phyloP scores from a whole-genome alignment of 2,113 vertebrate genomes.

The Hymenochirus boettgeri region DNA sequence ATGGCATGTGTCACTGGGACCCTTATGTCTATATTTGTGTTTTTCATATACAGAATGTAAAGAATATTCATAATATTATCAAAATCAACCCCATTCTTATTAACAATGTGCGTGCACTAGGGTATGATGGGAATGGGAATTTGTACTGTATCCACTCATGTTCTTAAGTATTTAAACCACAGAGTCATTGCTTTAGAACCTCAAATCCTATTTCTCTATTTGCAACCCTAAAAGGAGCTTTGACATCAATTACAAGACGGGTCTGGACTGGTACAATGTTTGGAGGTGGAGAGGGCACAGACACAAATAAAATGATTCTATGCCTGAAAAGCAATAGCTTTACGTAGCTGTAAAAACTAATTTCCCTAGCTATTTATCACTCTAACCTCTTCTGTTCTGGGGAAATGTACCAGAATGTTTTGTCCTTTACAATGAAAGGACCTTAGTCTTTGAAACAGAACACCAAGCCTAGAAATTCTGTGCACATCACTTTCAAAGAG shows the following conservation, averaged over 20 bases:
- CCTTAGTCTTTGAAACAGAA: not conserved
- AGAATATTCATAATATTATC: too few species aligned
- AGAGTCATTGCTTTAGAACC: too few species aligned
- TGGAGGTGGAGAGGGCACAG: not conserved
- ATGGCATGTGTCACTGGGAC: too few species aligned
- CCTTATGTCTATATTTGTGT: too few species aligned
- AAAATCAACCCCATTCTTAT: too few species aligned
- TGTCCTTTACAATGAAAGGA: not conserved
- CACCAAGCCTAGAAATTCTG: not conserved
- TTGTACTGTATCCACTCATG: too few species aligned
- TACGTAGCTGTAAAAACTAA: not conserved
- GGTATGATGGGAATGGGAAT: too few species aligned
- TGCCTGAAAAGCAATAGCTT: not conserved
- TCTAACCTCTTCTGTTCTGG: not conserved
- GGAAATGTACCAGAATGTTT: not conserved
- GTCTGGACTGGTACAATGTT: not conserved
- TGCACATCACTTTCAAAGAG: not conserved
- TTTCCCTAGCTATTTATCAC: not conserved
- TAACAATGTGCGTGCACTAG: too few species aligned
- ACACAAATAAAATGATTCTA: not conserved
- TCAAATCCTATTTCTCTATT: not conserved
- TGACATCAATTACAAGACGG: not conserved
- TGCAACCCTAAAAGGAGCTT: not conserved
- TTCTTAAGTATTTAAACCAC: too few species aligned
- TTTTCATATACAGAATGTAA: too few species aligned